Evolutionary conservation across 1,140 invertebrate species (phyloP), one percentile per base, ranked within the genome.

Genomic region (Anagrus nilaparvatae): DNA sequence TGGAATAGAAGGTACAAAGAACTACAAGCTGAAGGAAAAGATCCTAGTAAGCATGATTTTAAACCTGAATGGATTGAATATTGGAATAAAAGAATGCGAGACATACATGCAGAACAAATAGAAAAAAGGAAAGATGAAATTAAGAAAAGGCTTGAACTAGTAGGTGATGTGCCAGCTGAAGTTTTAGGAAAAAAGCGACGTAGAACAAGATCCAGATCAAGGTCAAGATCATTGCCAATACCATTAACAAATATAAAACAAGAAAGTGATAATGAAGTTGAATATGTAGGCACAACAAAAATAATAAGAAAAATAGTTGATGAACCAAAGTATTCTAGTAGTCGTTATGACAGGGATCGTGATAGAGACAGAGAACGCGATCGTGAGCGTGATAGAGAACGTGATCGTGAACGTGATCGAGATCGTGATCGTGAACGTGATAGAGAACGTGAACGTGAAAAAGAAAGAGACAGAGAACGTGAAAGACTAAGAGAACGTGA

Each of bases 21-120:
- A 58, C 64, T 88, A 30, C 79, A 84, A 58, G 63, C 71, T 39
- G 79, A 82, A 59, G 81, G 81, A 27, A 79, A 79, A 55, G 82
- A 88, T 61, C 77, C 83, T 0, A 72, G 75, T 25, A 81, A 78
- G 30, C 77, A 87, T 56, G 84, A 90, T 53, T 88, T 84, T 53
- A 88, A 87, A 52, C 82, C 84, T 1, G 85, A 89, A 51, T 90
- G 86, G 86, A 87, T 87, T 29, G 64, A 74, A 24, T 87, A 76
- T 53, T 90, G 86, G 86, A 84, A 82, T 53, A 75, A 76, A 40
- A 71, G 81, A 12, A 83, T 87, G 77, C 75, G 79, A 17, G 81
- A 87, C 43, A 60, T 90, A 3, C 80, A 85, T 52, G 72, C 76
- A 10, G 75, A 77, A 14, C 79, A 84, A 44, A 36, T 84, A 5